Conservation (phyloP, 2,888 invertebrate genomes). For the Drosophila rubida region DNA sequence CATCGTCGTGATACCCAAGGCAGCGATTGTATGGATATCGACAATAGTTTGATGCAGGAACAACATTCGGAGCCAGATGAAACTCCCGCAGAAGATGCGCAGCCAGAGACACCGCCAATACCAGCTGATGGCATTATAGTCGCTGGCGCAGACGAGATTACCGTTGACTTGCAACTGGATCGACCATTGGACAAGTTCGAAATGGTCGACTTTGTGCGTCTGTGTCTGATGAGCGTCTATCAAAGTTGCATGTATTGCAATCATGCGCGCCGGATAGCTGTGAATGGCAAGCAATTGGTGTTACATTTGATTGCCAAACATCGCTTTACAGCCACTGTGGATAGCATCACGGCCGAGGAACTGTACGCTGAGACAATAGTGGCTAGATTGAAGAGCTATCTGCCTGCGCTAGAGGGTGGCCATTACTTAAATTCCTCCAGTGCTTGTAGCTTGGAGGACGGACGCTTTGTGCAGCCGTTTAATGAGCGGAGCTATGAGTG, state of each 20-base stretch:
- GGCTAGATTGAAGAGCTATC: conserved; percentile 87
- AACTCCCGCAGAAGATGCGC: neutral
- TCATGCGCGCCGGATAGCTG: conserved; percentile 93
- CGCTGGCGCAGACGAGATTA: conserved; percentile 88
- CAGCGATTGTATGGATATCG: conserved; percentile 74
- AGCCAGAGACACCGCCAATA: conserved; percentile 21
- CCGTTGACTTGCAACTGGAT: conserved; percentile 90
- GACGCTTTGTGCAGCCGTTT: conserved; percentile 73
- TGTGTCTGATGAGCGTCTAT: conserved; percentile 90
- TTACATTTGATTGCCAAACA: conserved; percentile 92
- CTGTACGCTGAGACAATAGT: conserved; percentile 90
- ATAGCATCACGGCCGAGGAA: conserved; percentile 91
- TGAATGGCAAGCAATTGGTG: conserved; percentile 92
- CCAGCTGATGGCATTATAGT: conserved; percentile 85
- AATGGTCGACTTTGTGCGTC: conserved; percentile 89
- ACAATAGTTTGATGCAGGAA: conserved; percentile 48
- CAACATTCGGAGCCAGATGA: neutral
- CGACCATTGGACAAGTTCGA: conserved; percentile 91
- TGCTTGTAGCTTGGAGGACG: conserved; percentile 88
- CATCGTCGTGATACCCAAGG: conserved; percentile 67
- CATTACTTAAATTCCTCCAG: conserved; percentile 90
- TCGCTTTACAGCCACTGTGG: conserved; percentile 91
- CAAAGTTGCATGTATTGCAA: conserved; percentile 93
- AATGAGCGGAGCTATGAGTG: conserved; percentile 92
- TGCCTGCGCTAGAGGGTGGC: conserved; percentile 86